Base-by-base conservation (phyloP, 2,888 invertebrate genomes). In the Lissonota sp. region DNA sequence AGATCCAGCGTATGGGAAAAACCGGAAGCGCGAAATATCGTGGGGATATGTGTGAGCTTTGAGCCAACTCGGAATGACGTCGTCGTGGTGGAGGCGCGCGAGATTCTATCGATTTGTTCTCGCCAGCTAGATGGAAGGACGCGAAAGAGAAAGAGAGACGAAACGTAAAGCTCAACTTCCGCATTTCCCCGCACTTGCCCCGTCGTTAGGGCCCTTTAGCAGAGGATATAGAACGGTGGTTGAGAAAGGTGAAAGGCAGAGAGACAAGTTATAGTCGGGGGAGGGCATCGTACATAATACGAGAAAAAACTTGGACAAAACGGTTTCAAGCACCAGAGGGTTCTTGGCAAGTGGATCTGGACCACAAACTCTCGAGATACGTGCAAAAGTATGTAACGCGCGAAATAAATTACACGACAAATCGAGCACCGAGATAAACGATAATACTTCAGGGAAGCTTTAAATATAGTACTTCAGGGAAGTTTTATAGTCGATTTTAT, bases 21-120 rank as follows among this genome's bases (percentile, higher is more conserved):
- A 26, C 16, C 12, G 12, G 6, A 57, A 10, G 79, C 14, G 16
- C 51, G 44, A 66, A 53, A 64, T 70, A 57, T 14, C 44, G 8
- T 16, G 39, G 16, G 60, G 39, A 55, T 44, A 51, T n/a, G 46
- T 10, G 58, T 8, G 39, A 55, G 64, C 42, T 26, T n/a, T 26
- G 62, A 66, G 74, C 58, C 69, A 64, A 72, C 51, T 42, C 60
- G 26, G 46, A 16, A 51, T 69, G 16, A 72, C 60, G 58, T 82
- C 75, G 64, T 67, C 55, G 75, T 72, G 72, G 72, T 73, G 57
- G 57, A 71, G 69, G 71, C 64, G 84, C 82, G 83, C 79, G 84
- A 79, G 83, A 85, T 83, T 87, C 87, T 90, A 90, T 90, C 90
- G 90, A 90, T 90, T 90, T 89, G 87, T 87, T 88, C 89, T 88